phyloP scores from a whole-genome alignment of 2,888 invertebrate genomes.

The Eilema griseolum region DNA sequence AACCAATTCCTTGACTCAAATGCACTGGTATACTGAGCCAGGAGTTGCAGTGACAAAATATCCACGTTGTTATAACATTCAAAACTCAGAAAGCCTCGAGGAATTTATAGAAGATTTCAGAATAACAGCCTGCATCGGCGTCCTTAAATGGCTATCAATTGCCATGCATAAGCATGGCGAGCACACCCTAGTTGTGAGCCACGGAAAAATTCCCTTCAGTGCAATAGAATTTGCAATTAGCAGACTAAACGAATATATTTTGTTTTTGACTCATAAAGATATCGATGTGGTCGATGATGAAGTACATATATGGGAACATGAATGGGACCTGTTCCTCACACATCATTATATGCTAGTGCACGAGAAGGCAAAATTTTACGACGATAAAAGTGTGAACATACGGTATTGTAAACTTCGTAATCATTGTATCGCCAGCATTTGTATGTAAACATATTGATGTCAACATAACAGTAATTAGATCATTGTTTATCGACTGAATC shows the following conservation, averaged over 20 bases:
- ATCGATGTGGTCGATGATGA: slow-evolving; percentile 91
- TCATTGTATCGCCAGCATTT: slow-evolving; percentile 25
- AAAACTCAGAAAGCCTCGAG: slow-evolving; percentile 93
- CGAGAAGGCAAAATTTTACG: slow-evolving; percentile 85
- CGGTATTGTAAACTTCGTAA: slow-evolving; percentile 58
- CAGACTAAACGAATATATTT: slow-evolving; percentile 92
- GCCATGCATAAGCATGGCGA: slow-evolving; percentile 72
- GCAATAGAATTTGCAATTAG: slow-evolving; percentile 94
- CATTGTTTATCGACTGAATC: slow-evolving; percentile 49
- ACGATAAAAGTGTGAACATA: slow-evolving; percentile 72
- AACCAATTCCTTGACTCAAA: slow-evolving; percentile 91
- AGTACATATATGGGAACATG: slow-evolving; percentile 91
- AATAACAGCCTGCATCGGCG: slow-evolving; percentile 94
- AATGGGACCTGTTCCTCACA: slow-evolving; percentile 95
- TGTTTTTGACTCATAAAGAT: slow-evolving; percentile 91
- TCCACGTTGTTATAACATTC: slow-evolving; percentile 95
- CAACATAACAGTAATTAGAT: slow-evolving; percentile 48
- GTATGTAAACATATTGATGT: slow-evolving; percentile 46
- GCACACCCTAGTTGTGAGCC: slow-evolving; percentile 75
- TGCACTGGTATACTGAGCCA: slow-evolving; percentile 95
- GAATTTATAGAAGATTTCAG: slow-evolving; percentile 96
- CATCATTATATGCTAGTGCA: slow-evolving; percentile 90
- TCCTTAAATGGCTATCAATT: slow-evolving; percentile 92
- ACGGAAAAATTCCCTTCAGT: slow-evolving; percentile 91
- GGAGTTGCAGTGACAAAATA: slow-evolving; percentile 93